phyloP scores from a whole-genome alignment of 2,113 vertebrate species.

The Hippotragus niger region DNA sequence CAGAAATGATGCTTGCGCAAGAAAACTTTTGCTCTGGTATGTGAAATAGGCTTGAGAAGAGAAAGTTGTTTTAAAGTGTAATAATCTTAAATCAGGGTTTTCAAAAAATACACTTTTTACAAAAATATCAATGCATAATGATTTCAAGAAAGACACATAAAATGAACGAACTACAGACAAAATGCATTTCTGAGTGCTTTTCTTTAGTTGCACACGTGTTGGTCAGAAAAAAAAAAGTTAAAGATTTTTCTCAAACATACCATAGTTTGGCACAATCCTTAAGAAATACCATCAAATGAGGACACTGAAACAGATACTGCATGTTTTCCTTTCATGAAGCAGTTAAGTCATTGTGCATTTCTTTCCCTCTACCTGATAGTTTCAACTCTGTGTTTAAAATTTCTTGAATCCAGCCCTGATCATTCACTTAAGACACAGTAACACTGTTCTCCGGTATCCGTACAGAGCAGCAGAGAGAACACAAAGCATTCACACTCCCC shows the following conservation, averaged over 20 bases:
- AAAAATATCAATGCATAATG: not conserved
- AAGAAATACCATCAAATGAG: not conserved
- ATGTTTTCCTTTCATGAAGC: not conserved
- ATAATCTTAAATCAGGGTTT: not conserved
- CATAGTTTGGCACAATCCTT: not conserved
- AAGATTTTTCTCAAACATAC: not conserved
- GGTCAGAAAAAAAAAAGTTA: not conserved
- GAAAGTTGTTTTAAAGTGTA: not conserved
- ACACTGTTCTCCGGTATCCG: not conserved
- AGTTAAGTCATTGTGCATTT: not conserved
- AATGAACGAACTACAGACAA: not conserved
- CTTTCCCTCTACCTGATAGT: not conserved
- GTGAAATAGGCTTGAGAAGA: not conserved
- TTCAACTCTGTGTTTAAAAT: constrained; percentile 1
- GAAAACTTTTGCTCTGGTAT: not conserved
- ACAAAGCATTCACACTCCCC: not conserved
- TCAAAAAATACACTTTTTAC: not conserved
- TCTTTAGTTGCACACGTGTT: not conserved
- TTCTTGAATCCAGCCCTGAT: not conserved
- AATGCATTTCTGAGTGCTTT: not conserved
- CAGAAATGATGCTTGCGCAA: not conserved
- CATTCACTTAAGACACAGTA: not conserved
- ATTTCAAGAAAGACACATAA: not conserved
- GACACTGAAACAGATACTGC: not conserved
- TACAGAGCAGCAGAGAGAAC: not conserved